Evolutionary conservation across 2,113 vertebrate species (phyloP), one percentile per base, ranked within the genome.

Genomic region (Sinocyclocheilus rhinocerous): DNA sequence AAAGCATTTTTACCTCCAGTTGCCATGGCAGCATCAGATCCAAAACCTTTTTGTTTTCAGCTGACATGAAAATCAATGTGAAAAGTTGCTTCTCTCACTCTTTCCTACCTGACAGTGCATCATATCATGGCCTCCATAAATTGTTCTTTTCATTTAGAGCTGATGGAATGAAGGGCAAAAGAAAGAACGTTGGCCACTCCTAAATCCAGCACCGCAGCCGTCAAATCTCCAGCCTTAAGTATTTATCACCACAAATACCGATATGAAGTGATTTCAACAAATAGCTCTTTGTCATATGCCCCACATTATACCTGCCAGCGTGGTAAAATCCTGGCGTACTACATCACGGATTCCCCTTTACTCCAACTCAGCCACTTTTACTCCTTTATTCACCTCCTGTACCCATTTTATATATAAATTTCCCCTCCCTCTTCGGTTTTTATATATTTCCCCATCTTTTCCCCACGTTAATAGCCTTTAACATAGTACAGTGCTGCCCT

Each of bases 401-500:
- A 24, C 72, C 16, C 8, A 18, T 22, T 55, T 84, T 65, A 65
- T 50, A 18, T 50, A 65, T 45, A 67, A 20, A 67, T 42, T 20
- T 59, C 24, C 65, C 83, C 73, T 33, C 59, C n/a, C 22, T 6
- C 45, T 52, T 76, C 48, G 9, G 9, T 81, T 36, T 63, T 45
- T 48, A n/a, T 83, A 57, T 80, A 85, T 73, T 61, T 55, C 70
- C 45, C 29, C 69, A 57, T 80, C 78, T 61, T 48, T 55, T 45
- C 45, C 45, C 59, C 48, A 83, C 85, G 85, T 88, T 88, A 91
- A 87, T 87, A 88, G 87, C 86, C 80, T 88, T 90, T 90, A 91
- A 89, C 82, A 57, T 85, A 61, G 87, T 89, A 88, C 90, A 89
- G 89, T 76, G 55, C 89, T 85, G 84, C 82, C 70, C 76, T 91